Evolutionary conservation across 1,140 invertebrate species (phyloP), one percentile per base, ranked within the genome.

Genomic region (Bombus soroeensis): DNA sequence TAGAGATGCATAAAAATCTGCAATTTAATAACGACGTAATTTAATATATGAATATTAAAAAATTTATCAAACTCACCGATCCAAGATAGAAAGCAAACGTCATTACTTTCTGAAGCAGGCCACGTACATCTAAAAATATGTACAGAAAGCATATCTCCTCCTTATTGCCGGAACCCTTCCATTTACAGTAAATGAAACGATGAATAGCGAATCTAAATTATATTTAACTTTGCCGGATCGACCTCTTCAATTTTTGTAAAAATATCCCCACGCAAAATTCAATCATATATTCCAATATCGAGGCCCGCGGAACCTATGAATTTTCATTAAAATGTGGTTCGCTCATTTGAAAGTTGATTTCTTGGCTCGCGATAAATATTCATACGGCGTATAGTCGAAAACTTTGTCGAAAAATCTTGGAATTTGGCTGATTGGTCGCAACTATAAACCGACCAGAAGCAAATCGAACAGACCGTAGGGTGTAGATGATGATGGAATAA

Each of bases 321-420:
- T 84, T 84, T 84, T 84, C 82, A 84, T 84, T 62, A 79, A 79
- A 84, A 34, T 47, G 47, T n/a, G 34, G 47, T 12, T 43, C 64
- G 22, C 39, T 84, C 66, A 70, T 84, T 72, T 84, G 82, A 79
- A 84, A 84, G 82, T 84, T 84, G 66, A 84, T 84, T 84, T 75
- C 32, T 78, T 66, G 53, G 2, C 0, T 68, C n/a, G 39, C 43
- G 32, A 84, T 84, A 72, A 84, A 84, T 84, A 84, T 84, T 84
- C 82, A 84, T 84, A 47, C 32, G 15, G 10, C 8, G 53, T n/a
- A 22, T 34, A 12, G 22, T 22, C 4, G 6, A 22, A 66, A 66
- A 13, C 22, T 64, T 66, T 18, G 2, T 1, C 9, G 1, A 82
- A 82, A 82, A 66, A 75, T 75, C 71, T 82, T 47, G 39, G 8